Evolutionary conservation across 1,140 invertebrate genomes (phyloP).

Genomic region (Xylocopa sonorina): DNA sequence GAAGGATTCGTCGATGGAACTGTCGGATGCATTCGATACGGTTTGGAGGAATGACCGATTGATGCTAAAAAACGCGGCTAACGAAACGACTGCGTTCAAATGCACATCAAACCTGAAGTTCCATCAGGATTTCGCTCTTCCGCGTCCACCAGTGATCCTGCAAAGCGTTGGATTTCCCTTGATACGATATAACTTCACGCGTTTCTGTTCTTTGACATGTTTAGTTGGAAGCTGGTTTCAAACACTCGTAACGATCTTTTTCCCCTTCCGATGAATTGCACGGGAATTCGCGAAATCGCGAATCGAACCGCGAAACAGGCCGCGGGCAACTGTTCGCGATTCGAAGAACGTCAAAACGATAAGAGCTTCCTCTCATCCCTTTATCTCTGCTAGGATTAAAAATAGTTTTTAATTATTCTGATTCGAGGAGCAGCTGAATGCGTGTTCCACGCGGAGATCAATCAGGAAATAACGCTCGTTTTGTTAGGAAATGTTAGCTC

Average conservation of each 20-base stretch:
- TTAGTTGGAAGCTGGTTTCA: no score
- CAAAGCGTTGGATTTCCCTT: background rate
- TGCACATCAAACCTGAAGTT: background rate
- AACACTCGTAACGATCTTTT: no score
- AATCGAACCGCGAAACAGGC: background rate
- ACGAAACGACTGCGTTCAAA: background rate
- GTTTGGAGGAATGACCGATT: background rate
- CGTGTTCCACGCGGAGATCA: background rate
- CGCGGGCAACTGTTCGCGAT: background rate
- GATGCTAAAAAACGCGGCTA: background rate
- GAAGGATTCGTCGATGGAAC: background rate
- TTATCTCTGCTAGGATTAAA: background rate
- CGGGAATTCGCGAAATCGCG: background rate
- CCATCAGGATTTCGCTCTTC: background rate
- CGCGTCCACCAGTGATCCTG: background rate
- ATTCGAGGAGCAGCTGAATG: background rate
- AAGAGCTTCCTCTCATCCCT: background rate
- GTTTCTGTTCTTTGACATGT: background rate
- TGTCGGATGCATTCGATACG: slow-evolving; percentile 7
- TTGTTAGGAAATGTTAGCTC: background rate
- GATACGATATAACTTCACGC: background rate
- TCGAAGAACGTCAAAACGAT: background rate
- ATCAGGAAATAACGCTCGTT: background rate
- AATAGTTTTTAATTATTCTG: background rate
- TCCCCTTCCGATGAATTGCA: no score